Percentiles rank a stretch among this genome's conserved stretches.
Conservation (phyloP, 2,797 vertebrate genomes). For the Podarcis lilfordi region DNA sequence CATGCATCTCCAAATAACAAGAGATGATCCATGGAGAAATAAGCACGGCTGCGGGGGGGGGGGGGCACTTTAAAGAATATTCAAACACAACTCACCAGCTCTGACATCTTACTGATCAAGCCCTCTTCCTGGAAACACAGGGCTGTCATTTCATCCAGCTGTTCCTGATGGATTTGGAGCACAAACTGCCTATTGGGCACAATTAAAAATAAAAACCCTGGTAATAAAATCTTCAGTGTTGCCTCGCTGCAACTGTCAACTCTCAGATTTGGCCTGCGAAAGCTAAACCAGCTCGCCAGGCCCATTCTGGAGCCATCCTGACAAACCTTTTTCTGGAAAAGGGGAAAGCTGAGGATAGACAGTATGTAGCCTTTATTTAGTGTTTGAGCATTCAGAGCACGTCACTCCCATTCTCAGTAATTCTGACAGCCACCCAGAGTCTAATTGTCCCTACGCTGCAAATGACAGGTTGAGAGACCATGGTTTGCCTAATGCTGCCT, state of each 20-base stretch:
- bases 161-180: conserved; percentile 82
- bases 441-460: not conserved
- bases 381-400: not conserved
- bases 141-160: conserved; percentile 85
- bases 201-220: not conserved
- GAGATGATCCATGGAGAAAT: not conserved
- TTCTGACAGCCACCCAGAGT: not conserved
- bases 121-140: conserved; percentile 82
- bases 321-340: not conserved
- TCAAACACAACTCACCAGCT: conserved; percentile 77
- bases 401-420: not conserved
- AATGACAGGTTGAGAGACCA: not conserved
- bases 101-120: conserved; percentile 81
- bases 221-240: not conserved
- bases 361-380: not conserved
- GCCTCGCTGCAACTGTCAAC: not conserved
- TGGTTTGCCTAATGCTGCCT: not conserved
- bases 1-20: not conserved
- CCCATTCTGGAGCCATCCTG: not conserved
- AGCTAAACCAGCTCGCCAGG: not conserved
- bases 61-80: not conserved
- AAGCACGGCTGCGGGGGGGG: fast-evolving
- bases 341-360: not conserved
- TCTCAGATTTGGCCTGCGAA: not conserved
- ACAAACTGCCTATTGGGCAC: conserved; percentile 78